Evolutionary conservation across 2,113 vertebrate genomes (phyloP).

Genomic region (Rhinolophus sinicus): DNA sequence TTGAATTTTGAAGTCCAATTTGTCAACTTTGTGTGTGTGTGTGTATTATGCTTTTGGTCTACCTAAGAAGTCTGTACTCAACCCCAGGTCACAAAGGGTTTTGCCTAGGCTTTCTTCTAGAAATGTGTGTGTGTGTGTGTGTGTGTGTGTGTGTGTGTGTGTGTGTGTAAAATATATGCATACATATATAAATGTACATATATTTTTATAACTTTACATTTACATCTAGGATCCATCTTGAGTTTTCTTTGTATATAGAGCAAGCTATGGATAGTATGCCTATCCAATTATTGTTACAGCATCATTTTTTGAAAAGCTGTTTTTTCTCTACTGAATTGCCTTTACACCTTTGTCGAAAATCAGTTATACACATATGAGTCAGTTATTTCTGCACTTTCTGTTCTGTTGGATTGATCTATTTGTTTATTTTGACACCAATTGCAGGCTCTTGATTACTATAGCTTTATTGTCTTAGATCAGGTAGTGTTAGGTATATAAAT

Average conservation of each 20-base stretch:
- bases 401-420: neutral
- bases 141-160: no score
- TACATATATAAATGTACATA: rapidly evolving
- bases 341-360: neutral
- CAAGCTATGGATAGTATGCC: neutral
- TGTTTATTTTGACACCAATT: neutral
- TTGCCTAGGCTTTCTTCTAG: neutral
- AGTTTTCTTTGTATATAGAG: neutral
- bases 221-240: neutral
- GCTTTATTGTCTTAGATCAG: neutral
- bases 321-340: neutral
- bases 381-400: neutral
- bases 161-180: neutral
- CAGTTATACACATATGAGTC: no score
- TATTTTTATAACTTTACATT: neutral
- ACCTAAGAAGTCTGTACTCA: neutral
- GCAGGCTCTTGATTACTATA: neutral
- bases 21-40: neutral
- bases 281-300: neutral
- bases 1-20: neutral
- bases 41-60: neutral
- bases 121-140: neutral
- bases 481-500: neutral
- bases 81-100: neutral
- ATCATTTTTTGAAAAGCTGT: neutral